These are phyloP conservation scores for Physella acuta DNA, from an alignment of 1,140 invertebrate genomes.

Conservation along the genomic window DNA sequence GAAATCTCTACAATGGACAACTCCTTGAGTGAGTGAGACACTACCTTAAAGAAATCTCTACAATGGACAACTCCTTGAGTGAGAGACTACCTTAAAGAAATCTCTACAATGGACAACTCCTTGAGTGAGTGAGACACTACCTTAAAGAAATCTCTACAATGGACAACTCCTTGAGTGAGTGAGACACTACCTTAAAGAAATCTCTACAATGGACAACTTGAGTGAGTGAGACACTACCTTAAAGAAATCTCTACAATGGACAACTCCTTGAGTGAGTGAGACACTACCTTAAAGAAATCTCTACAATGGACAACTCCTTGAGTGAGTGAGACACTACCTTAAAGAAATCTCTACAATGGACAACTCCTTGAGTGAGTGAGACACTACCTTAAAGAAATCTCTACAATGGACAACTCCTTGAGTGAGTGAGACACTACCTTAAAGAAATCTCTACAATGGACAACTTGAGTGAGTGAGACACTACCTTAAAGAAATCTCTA, in stretches of 20 bases:
- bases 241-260: conserved; percentile 79
- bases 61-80: conserved; percentile 80
- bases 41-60: conserved; percentile 77
- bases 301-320: conserved; percentile 80
- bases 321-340: too few relatives aligned
- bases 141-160: conserved; percentile 80
- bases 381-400: conserved; percentile 75
- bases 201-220: conserved; percentile 79
- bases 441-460: conserved; percentile 79
- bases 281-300: conserved; percentile 75
- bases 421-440: too few relatives aligned
- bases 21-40: conserved; percentile 73
- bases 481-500: conserved; percentile 81
- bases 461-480: too few relatives aligned
- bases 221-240: too few relatives aligned
- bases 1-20: conserved; percentile 78
- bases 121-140: conserved; percentile 71
- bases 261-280: conserved; percentile 74
- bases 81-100: conserved; percentile 81
- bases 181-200: conserved; percentile 81
- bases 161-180: conserved; percentile 78
- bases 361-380: conserved; percentile 74
- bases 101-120: conserved; percentile 81
- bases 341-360: conserved; percentile 79
- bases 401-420: conserved; percentile 80